These are phyloP conservation scores for Agonopterix alstromeriana DNA, from an alignment of 2,888 invertebrate genomes.

Conservation along the genomic window DNA sequence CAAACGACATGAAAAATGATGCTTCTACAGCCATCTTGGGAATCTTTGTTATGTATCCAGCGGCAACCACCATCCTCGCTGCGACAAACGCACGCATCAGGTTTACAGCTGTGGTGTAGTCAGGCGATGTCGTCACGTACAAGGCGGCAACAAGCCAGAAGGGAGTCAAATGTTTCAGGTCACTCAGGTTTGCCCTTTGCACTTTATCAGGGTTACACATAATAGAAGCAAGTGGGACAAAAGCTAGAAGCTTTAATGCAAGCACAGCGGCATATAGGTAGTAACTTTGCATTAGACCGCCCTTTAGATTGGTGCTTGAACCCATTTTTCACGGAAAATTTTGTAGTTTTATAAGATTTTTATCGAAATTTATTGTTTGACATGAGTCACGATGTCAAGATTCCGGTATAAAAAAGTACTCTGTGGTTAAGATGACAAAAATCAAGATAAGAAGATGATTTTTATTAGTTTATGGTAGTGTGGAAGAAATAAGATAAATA, in stretches of 20 bases:
- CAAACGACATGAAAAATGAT: slow-evolving; percentile 36
- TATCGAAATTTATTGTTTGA: neutral
- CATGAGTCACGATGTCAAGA: neutral
- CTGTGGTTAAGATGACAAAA: neutral
- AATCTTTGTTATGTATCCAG: slow-evolving; percentile 27
- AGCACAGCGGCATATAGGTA: slow-evolving; percentile 21
- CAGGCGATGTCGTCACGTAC: slow-evolving; percentile 39
- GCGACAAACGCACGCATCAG: slow-evolving; percentile 28
- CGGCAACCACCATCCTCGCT: slow-evolving; percentile 29
- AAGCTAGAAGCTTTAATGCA: slow-evolving; percentile 21
- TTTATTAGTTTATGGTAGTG: too few species aligned
- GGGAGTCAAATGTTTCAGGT: slow-evolving; percentile 42
- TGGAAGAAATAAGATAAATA: too few species aligned
- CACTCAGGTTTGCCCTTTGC: slow-evolving; percentile 37
- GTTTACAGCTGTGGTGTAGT: slow-evolving; percentile 19
- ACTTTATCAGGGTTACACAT: slow-evolving; percentile 25
- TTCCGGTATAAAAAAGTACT: too few species aligned
- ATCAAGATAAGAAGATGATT: neutral
- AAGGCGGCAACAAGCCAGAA: slow-evolving; percentile 48
- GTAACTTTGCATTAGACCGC: slow-evolving; percentile 17
- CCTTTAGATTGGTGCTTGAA: neutral
- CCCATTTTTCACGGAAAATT: slow-evolving; percentile 3
- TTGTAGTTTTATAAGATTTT: neutral
- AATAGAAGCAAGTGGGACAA: slow-evolving; percentile 30
- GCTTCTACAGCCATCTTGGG: slow-evolving; percentile 22